Evolutionary conservation across 2,888 invertebrate genomes (phyloP), one percentile per base, ranked within the genome.

Genomic region (Schizotus pectinicornis): DNA sequence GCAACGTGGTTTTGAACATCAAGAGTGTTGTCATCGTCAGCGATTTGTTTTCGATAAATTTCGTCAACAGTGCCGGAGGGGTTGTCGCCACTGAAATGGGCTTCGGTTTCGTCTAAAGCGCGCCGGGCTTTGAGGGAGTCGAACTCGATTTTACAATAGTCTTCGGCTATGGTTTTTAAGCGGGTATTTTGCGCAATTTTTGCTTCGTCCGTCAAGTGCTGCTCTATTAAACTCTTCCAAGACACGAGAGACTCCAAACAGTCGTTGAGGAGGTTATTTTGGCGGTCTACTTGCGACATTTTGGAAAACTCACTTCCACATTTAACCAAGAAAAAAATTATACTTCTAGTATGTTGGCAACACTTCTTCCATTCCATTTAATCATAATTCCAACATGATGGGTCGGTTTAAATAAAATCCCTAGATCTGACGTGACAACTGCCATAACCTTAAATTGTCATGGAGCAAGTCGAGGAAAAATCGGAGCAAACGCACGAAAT

Each of bases 401-500:
- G n/a, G n/a, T n/a, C n/a, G n/a, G n/a, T n/a, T n/a, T n/a, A 22
- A 22, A 22, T 22, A 5, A 22, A 22, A 22, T 22, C 5, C 5
- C 22, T 22, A 22, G 22, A 22, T 22, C 3, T 22, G 22, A 22
- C 22, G 22, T 22, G 22, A 22, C 22, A 22, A 22, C 5, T 22
- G 22, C 5, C 22, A 22, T 22, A 22, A 22, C 22, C 22, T 22
- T 5, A 22, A 22, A 22, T 22, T 22, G 5, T 22, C 22, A 55
- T 48, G 43, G 47, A 33, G 37, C 13, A 12, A 42, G 42, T 5
- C 8, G 36, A 41, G 12, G 8, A n/a, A 8, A 42, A 55, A 38
- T 9, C 9, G 14, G 7, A 14, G 3, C 43, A 32, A 45, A 48
- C 47, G 12, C 65, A 67, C 47, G 60, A 70, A 39, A 85, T 89